phyloP scores from a whole-genome alignment of 2,888 invertebrate species.

The Drosophila setosimentum region DNA sequence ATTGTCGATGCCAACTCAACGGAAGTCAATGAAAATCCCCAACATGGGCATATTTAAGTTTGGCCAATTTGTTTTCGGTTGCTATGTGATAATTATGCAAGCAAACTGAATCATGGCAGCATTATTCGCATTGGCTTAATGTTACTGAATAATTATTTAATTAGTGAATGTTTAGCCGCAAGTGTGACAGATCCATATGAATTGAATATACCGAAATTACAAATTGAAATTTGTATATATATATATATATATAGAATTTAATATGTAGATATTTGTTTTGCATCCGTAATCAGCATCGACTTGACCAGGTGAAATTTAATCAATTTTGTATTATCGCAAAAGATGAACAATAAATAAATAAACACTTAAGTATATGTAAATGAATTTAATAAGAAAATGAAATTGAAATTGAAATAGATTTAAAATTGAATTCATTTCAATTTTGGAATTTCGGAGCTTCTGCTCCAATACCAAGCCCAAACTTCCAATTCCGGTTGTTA shows the following conservation, averaged over 20 bases:
- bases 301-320: conserved; percentile 1
- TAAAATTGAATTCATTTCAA: conserved; percentile 15
- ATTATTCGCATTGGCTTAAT: background rate
- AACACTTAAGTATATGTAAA: conserved; percentile 34
- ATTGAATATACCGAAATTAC: background rate
- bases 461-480: background rate
- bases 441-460: conserved; percentile 9
- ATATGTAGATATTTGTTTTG: background rate
- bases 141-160: background rate
- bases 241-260: background rate
- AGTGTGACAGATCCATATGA: background rate
- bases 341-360: conserved; percentile 10
- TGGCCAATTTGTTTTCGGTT: conserved; percentile 3
- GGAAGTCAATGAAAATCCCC: conserved; percentile 18
- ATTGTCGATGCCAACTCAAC: conserved; percentile 1
- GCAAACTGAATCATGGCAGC: background rate
- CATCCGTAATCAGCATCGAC: background rate
- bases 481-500: conserved; percentile 32
- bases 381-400: conserved; percentile 19
- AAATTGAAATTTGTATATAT: background rate
- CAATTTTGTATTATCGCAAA: background rate
- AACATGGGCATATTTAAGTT: conserved; percentile 23
- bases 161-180: background rate
- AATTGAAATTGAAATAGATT: conserved; percentile 27
- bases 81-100: conserved; percentile 1